These are phyloP conservation scores for Cheilosia grossa DNA, from an alignment of 2,888 invertebrate genomes.

Conservation along the genomic window DNA sequence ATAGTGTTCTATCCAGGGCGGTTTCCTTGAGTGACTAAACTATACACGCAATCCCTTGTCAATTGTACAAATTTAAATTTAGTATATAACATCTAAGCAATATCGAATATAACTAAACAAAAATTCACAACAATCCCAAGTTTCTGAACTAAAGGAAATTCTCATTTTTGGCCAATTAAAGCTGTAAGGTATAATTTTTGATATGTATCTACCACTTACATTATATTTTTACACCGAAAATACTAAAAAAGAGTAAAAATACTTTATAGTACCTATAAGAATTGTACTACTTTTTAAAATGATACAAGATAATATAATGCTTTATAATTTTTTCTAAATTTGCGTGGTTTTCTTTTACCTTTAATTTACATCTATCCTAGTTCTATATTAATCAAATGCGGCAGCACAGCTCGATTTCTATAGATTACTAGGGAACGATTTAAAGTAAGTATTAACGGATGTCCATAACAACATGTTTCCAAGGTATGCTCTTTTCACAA, in stretches of 20 bases:
- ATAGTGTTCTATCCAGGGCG: slow-evolving; percentile 91
- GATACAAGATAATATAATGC: slow-evolving; percentile 39
- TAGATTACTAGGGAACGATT: too few species aligned
- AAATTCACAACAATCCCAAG: slow-evolving; percentile 26
- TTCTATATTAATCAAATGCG: too few species aligned
- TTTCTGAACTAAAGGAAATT: slow-evolving; percentile 36
- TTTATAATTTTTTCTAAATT: slow-evolving; percentile 45
- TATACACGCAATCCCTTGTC: slow-evolving; percentile 51
- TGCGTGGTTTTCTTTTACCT: slow-evolving; percentile 6
- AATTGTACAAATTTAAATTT: slow-evolving; percentile 69
- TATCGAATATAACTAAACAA: slow-evolving; percentile 51
- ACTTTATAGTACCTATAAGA: slow-evolving; percentile 32
- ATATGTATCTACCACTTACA: slow-evolving; percentile 48
- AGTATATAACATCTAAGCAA: slow-evolving; percentile 50
- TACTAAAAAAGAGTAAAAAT: slow-evolving; percentile 15
- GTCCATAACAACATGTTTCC: too few species aligned
- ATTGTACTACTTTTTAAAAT: slow-evolving; percentile 25
- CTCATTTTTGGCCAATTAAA: slow-evolving; percentile 69
- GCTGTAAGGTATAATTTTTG: slow-evolving; percentile 58
- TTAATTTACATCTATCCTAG: too few species aligned
- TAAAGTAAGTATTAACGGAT: too few species aligned
- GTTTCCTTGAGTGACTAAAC: slow-evolving; percentile 80
- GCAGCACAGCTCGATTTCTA: too few species aligned
- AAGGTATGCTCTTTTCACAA: too few species aligned
- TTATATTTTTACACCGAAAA: slow-evolving; percentile 65